Conservation (phyloP, 2,888 invertebrate genomes). For the Cheiracanthium punctorium region DNA sequence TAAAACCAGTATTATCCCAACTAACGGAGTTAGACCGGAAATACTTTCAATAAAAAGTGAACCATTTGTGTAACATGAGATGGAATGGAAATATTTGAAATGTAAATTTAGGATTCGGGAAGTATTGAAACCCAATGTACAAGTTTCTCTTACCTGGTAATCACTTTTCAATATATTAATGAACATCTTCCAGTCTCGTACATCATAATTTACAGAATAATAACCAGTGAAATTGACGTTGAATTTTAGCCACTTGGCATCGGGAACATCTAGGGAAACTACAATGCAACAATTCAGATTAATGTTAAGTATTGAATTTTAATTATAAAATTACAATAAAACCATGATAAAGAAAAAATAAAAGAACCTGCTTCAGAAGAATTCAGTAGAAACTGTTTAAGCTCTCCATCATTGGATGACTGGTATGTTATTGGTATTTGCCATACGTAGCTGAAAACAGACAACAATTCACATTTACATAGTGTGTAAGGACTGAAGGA, state of each 20-base stretch:
- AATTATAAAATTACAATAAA: no score
- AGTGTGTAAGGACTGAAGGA: no score
- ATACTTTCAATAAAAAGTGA: no score
- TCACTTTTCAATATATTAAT: slow-evolving; percentile 30
- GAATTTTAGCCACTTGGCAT: slow-evolving; percentile 54
- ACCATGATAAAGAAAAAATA: no score
- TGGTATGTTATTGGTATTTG: slow-evolving; percentile 56
- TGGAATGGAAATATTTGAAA: no score
- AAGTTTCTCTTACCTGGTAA: slow-evolving; percentile 47
- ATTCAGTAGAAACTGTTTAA: slow-evolving; percentile 27
- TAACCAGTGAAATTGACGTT: slow-evolving; percentile 54
- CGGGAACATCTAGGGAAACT: slow-evolving; percentile 36
- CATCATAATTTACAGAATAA: slow-evolving; percentile 56
- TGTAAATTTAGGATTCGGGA: no score
- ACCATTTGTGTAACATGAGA: no score
- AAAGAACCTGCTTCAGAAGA: slow-evolving; percentile 43
- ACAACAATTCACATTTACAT: no score
- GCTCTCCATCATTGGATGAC: slow-evolving; percentile 24
- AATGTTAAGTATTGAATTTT: no score
- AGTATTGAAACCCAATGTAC: no score
- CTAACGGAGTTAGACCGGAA: no score
- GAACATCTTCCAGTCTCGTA: slow-evolving; percentile 37
- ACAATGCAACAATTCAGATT: background rate
- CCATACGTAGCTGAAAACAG: slow-evolving; percentile 57
- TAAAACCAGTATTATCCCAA: no score